Base-by-base conservation (phyloP, 2,888 invertebrate genomes). In the Tetheella fluctuosa region DNA sequence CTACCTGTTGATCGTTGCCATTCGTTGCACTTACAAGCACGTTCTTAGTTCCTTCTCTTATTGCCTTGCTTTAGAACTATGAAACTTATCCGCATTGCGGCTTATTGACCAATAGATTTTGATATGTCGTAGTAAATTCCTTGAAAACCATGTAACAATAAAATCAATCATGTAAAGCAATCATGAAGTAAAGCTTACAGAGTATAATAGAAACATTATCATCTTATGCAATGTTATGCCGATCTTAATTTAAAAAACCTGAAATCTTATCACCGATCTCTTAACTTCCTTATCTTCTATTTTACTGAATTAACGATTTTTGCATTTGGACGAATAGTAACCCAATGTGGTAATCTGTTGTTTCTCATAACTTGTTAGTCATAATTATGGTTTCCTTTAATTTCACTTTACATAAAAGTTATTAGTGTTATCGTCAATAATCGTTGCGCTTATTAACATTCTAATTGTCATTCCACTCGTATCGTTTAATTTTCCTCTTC, bases 41-140 rank as follows among this genome's bases (percentile, higher is more conserved):
- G 42, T 42, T 17, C 17, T 42, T 10, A 42, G 17, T 17, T 17
- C 17, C 17, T n/a, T 37, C n/a, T n/a, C n/a, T n/a, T n/a, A n/a
- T 48, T 48, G 42, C 17, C 42, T 42, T 39, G 42, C 42, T 48
- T 48, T n/a, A 8, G 48, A 48, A 48, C 48, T 17, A 48, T 48
- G 39, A 20, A 17, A 48, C 20, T 20, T 48, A 42, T 42, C 42
- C 48, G 48, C 48, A 48, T 20, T 48, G 48, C 48, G 20, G 20
- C 48, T 48, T 48, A 48, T 48, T 48, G 48, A 48, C 48, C 42
- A 42, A 42, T 20, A 20, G 48, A 48, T 48, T 48, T 10, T 20
- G 20, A 48, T 42, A 42, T 20, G 48, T 48, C 20, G 48, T 20
- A 2, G 48, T 48, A 48, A 1, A 17, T 8, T 48, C 42, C 17